Percentiles rank a stretch among this genome's conserved stretches.
phyloP scores from a whole-genome alignment of 2,797 vertebrate genomes.

The Diglossa cyanea region DNA sequence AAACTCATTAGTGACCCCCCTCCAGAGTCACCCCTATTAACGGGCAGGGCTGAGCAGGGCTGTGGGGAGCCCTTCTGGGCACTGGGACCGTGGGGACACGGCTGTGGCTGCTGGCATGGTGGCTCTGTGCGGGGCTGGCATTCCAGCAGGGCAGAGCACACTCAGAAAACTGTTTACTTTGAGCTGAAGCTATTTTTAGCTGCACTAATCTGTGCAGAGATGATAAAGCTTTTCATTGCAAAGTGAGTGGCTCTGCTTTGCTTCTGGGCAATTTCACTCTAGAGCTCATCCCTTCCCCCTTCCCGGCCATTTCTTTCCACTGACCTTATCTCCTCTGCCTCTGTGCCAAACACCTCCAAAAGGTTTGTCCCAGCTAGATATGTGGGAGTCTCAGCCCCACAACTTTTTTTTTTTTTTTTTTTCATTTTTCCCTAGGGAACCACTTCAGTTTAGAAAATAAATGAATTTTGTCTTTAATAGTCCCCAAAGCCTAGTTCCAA shows the following conservation, averaged over 20 bases:
- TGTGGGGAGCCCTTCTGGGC: background rate
- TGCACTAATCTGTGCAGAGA: slow-evolving; percentile 71
- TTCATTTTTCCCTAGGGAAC: background rate
- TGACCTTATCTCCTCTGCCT: slow-evolving; percentile 39
- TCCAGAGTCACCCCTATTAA: background rate
- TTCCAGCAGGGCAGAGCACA: slow-evolving; percentile 3
- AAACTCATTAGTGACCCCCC: background rate
- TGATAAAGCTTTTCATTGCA: slow-evolving; percentile 71
- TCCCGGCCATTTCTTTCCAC: background rate
- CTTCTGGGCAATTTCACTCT: slow-evolving; percentile 74
- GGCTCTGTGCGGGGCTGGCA: accelerated
- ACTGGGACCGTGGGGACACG: background rate
- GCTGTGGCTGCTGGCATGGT: background rate
- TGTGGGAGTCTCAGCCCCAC: background rate
- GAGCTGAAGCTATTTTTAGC: slow-evolving; percentile 73
- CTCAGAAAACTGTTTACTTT: slow-evolving; percentile 70
- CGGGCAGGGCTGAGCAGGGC: accelerated
- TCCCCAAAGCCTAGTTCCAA: background rate
- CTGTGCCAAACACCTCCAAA: background rate
- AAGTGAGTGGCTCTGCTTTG: slow-evolving; percentile 50
- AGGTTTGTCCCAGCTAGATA: background rate
- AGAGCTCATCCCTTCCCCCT: slow-evolving; percentile 11
- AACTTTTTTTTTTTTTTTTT: background rate
- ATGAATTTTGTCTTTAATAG: background rate
- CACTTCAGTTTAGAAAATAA: background rate